Evolutionary conservation across 2,113 vertebrate genomes (phyloP).

Genomic region (Hemiprocne comata): DNA sequence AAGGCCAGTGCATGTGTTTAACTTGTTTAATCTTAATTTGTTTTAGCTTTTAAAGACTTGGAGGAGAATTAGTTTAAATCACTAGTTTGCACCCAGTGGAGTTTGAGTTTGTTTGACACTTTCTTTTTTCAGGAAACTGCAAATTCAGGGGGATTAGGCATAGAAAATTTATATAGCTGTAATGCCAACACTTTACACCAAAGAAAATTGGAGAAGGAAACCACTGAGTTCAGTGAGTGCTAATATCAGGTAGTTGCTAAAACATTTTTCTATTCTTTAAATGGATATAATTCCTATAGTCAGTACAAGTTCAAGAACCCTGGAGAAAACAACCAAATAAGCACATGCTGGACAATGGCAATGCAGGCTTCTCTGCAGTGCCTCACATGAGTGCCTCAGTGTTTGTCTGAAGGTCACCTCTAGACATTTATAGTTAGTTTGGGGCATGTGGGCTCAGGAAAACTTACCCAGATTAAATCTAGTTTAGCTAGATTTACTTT

Average conservation of each 20-base stretch:
- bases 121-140: conserved; percentile 38
- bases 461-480: not conserved
- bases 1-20: conserved; percentile 43
- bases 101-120: not conserved
- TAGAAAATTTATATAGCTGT: conserved; percentile 6
- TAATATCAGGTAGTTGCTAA: not conserved
- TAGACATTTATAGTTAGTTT: not conserved
- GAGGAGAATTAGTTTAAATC: not conserved
- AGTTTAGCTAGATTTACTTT: not conserved
- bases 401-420: conserved; percentile 18
- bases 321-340: not conserved
- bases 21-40: conserved; percentile 51
- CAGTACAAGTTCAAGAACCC: not conserved
- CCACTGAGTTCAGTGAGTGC: conserved; percentile 26
- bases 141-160: conserved; percentile 39
- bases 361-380: not conserved
- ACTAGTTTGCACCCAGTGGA: conserved; percentile 35
- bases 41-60: conserved; percentile 19
- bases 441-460: not conserved
- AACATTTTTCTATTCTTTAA: conserved; percentile 42
- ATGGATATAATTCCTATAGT: conserved; percentile 12
- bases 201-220: conserved; percentile 59
- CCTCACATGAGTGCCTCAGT: not conserved
- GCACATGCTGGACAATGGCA: not conserved
- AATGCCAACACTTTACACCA: conserved; percentile 42